Evolutionary conservation across 2,888 invertebrate species (phyloP).

Genomic region (Masnerella sp.): DNA sequence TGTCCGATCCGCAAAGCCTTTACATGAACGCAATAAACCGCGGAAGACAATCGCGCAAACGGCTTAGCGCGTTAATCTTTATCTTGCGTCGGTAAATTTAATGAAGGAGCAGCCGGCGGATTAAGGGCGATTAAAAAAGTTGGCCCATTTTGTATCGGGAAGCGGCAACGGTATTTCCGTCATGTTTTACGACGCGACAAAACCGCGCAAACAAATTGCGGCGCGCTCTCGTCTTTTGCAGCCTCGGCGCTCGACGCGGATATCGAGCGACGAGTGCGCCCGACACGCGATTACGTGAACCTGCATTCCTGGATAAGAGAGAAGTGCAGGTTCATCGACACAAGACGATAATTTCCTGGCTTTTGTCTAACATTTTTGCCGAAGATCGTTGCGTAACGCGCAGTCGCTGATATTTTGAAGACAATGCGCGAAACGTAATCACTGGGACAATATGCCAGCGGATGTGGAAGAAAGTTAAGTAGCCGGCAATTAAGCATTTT

Average conservation of each 20-base stretch:
- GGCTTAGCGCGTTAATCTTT: no score
- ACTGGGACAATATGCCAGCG: constrained; percentile 32
- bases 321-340: constrained; percentile 38
- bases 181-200: constrained; percentile 12
- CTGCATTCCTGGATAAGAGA: constrained; percentile 54
- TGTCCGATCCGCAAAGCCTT: no score
- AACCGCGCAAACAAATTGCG: constrained; percentile 37
- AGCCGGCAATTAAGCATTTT: constrained; percentile 36
- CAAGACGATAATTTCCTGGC: constrained; percentile 51
- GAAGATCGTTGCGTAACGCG: constrained; percentile 36
- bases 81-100: no score
- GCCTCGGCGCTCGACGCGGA: constrained; percentile 24
- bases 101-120: no score
- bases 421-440: constrained; percentile 40
- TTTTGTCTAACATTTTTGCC: constrained; percentile 51
- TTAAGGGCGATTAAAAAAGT: no score
- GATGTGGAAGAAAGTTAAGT: constrained; percentile 37
- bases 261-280: constrained; percentile 48
- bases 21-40: no score
- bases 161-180: no score
- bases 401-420: constrained; percentile 32
- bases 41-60: no score
- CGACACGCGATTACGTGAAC: constrained; percentile 60
- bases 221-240: constrained; percentile 31
- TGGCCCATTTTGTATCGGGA: no score